Evolutionary conservation across 2,888 invertebrate species (phyloP).

Genomic region (Blomia tropicalis): DNA sequence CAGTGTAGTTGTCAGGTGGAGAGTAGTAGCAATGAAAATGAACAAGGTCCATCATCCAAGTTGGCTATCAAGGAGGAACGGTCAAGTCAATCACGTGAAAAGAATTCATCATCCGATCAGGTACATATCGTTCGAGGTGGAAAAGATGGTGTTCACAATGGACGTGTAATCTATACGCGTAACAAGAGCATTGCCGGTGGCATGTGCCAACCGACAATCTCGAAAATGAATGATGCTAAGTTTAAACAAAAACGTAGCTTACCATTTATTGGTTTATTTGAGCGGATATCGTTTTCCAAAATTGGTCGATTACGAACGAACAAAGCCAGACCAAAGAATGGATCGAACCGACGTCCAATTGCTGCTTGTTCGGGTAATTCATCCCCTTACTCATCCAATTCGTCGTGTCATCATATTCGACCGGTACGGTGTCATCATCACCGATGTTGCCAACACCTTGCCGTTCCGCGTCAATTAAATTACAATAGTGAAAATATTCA

Average conservation of each 20-base stretch:
- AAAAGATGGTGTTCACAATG: background rate
- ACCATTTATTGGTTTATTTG: background rate
- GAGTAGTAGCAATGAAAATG: slow-evolving; percentile 1
- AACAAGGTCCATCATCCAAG: background rate
- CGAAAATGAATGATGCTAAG: background rate
- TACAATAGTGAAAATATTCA: background rate
- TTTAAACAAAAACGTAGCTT: background rate
- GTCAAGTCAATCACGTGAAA: background rate
- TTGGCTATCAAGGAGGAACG: background rate
- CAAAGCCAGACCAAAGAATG: background rate
- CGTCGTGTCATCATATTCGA: background rate
- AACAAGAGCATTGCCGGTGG: slow-evolving; percentile 3
- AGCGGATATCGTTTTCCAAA: background rate
- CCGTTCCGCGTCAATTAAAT: background rate
- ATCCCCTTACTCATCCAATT: background rate
- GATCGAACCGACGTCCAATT: background rate
- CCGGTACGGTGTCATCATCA: too few species aligned
- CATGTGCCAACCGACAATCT: background rate
- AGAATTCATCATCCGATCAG: slow-evolving; percentile 1
- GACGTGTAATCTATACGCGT: slow-evolving; percentile 1
- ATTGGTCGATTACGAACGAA: background rate
- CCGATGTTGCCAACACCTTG: background rate
- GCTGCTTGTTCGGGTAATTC: background rate
- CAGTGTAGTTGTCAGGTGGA: background rate
- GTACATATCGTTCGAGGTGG: background rate